A percentile compares a stretch with the other conserved stretches of the same genome.
These are phyloP conservation scores for Theristicus caerulescens DNA, from an alignment of 2,113 vertebrate genomes.

Conservation along the genomic window DNA sequence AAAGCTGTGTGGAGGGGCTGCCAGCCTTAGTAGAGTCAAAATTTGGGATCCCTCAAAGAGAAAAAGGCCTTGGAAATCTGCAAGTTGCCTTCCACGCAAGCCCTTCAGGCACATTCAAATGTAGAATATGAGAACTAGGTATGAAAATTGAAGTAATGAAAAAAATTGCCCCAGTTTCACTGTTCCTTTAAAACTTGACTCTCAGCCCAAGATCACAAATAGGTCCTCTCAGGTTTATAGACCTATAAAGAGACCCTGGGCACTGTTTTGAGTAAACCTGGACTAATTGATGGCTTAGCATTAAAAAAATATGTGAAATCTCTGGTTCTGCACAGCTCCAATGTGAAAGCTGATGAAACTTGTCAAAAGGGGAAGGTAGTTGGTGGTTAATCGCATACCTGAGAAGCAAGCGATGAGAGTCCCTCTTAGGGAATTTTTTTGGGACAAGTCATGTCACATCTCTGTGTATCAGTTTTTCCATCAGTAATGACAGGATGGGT, in stretches of 20 bases:
- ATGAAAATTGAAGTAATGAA: background rate
- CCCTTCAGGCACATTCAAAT: background rate
- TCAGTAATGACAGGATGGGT: slow-evolving; percentile 21
- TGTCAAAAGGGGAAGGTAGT: background rate
- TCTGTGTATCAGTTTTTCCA: background rate
- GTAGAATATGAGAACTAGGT: background rate
- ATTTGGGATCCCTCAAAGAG: background rate
- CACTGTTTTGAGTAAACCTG: background rate
- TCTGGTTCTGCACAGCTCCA: background rate
- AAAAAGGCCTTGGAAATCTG: background rate
- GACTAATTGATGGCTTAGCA: background rate
- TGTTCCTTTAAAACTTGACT: background rate
- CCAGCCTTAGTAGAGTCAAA: background rate
- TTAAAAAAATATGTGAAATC: background rate
- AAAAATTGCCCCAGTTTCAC: background rate
- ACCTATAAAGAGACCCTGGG: background rate
- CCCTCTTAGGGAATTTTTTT: background rate
- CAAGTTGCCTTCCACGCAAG: background rate
- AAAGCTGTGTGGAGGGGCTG: background rate
- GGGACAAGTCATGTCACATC: slow-evolving; percentile 26
- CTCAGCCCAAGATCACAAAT: background rate
- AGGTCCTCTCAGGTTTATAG: background rate
- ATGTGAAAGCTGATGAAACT: background rate
- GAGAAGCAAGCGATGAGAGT: background rate
- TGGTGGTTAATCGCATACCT: background rate